Evolutionary conservation across 2,888 invertebrate genomes (phyloP).

Genomic region (Xanthostigma xanthostigma): DNA sequence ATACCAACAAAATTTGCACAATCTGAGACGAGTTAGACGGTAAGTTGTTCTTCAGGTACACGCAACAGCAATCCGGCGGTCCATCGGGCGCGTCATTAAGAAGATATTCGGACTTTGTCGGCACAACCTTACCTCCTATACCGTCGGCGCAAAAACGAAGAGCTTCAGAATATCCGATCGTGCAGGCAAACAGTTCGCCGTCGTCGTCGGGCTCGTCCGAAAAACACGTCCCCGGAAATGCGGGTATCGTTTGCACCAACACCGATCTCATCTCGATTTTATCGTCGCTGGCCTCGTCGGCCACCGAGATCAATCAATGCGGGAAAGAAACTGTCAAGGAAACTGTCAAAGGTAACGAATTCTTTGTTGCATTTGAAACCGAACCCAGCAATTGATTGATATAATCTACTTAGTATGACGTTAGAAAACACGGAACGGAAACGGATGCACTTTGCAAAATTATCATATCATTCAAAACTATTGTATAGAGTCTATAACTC

Average conservation of each 20-base stretch:
- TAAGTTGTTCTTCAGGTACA: constrained; percentile 15
- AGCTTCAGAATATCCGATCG: constrained; percentile 54
- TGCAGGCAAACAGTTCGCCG: constrained; percentile 13
- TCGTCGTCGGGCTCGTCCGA: constrained; percentile 16
- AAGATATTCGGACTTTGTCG: constrained; percentile 60
- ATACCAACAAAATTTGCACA: too few species aligned
- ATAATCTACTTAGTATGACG: too few species aligned
- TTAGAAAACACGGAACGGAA: too few species aligned
- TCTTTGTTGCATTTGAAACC: not conserved
- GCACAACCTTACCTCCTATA: constrained; percentile 42
- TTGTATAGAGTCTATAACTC: too few species aligned
- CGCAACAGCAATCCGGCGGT: constrained; percentile 15
- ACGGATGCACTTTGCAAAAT: too few species aligned
- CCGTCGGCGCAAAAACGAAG: constrained; percentile 41
- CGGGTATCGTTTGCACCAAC: constrained; percentile 66
- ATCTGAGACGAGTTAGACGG: too few species aligned
- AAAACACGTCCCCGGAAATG: constrained; percentile 12
- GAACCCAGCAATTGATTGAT: not conserved
- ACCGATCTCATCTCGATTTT: constrained; percentile 68
- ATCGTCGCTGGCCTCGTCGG: constrained; percentile 62
- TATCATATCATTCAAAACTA: too few species aligned
- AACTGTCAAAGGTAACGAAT: not conserved
- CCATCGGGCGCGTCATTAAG: constrained; percentile 27
- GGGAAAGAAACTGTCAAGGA: constrained; percentile 27
- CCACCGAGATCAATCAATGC: constrained; percentile 61